Base-by-base conservation (phyloP, 2,888 invertebrate genomes). In the Chrysolina americana region DNA sequence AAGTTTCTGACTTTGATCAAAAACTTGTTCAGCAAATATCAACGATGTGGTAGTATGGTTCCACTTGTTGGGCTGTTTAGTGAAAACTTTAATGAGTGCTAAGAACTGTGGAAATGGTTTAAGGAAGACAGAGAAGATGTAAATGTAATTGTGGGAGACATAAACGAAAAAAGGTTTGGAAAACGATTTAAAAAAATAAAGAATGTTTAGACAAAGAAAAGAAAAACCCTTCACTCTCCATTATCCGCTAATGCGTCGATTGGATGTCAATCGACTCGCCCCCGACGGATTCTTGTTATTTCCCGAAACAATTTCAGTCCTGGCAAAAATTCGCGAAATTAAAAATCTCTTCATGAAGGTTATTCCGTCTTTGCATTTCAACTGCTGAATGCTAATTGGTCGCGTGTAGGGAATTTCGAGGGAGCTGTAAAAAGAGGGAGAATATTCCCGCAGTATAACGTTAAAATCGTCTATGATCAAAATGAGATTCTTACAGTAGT, bases 401-500 rank as follows among this genome's bases (percentile, higher is more conserved):
- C 66, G 68, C 70, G 66, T 75, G 75, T 69, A 69, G 71, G 68
- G 71, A 68, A 71, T 74, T 68, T 69, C 66, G 70, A 65, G 65
- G 65, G 65, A 65, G 36, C 36, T 21, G 28, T 41, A 50, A 47
- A 63, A 62, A 50, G 70, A 41, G 64, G 17, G 41, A 68, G 64
- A 75, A 44, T 59, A 41, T 64, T 68, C 56, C 71, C 41, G 71
- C 59, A 59, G 23, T 70, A 75, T 70, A 75, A 70, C 80, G 78
- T 79, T 79, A 78, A 81, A 81, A 83, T 81, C 79, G 79, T 79
- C 83, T 82, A 83, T 83, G 84, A 83, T 83, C 80, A 75, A 83
- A 83, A 80, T 86, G 83, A 87, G 86, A 87, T 87, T 87, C 87
- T 85, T 86, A 87, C 87, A 87, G 87, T 87, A 87, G 87, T 87